phyloP scores from a whole-genome alignment of 2,797 vertebrate genomes.

The Muscicapa comitata region DNA sequence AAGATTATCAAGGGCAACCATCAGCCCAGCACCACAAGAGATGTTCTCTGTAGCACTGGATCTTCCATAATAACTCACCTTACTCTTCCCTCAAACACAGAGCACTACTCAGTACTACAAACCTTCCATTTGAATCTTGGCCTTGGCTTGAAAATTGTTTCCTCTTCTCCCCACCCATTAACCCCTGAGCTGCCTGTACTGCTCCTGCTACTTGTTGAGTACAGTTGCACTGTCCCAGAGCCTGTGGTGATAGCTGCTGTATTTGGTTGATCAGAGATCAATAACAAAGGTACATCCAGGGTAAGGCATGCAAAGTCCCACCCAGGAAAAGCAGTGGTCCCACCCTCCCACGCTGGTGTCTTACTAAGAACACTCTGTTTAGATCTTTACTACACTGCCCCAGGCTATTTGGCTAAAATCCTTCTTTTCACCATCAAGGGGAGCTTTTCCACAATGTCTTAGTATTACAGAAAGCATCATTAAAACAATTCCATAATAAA shows the following conservation, averaged over 20 bases:
- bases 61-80: not conserved
- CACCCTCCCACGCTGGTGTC: not conserved
- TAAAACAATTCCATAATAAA: not conserved
- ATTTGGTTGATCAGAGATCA: not conserved
- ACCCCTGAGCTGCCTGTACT: not conserved
- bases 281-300: not conserved
- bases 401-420: not conserved
- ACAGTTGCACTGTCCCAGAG: not conserved
- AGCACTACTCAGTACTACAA: not conserved
- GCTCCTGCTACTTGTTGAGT: not conserved
- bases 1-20: not conserved
- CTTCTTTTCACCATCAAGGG: not conserved
- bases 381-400: not conserved
- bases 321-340: not conserved
- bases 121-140: not conserved
- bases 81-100: not conserved
- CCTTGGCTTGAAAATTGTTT: not conserved
- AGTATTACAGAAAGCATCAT: not conserved
- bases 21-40: not conserved
- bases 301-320: not conserved
- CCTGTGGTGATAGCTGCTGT: fast-evolving
- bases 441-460: not conserved
- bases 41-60: not conserved
- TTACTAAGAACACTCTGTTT: not conserved
- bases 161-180: not conserved